Conservation (phyloP, 2,888 invertebrate species). For the Serrognathus titanus region DNA sequence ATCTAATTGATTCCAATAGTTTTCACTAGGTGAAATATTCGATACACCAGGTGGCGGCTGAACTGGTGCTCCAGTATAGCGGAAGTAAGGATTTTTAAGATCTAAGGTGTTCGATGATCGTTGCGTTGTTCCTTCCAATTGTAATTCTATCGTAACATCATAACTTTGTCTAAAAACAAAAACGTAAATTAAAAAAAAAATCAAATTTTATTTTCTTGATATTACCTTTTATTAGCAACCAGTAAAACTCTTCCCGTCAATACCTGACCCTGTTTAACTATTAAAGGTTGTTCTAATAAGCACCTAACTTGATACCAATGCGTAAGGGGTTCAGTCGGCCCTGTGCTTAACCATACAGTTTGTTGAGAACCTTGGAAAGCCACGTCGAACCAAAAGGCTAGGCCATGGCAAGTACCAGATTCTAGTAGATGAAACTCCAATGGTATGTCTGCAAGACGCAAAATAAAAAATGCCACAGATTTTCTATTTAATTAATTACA, state of each 20-base stretch:
- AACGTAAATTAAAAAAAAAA: neutral
- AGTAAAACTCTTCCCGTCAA: conserved; percentile 84
- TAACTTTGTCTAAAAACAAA: conserved; percentile 88
- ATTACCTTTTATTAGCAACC: conserved; percentile 83
- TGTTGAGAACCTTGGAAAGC: conserved; percentile 88
- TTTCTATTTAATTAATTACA: neutral
- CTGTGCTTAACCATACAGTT: conserved; percentile 94
- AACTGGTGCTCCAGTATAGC: conserved; percentile 91
- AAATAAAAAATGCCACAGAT: neutral
- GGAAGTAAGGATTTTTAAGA: conserved; percentile 97
- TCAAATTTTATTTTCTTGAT: neutral
- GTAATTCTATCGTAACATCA: conserved; percentile 94
- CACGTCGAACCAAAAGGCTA: conserved; percentile 99
- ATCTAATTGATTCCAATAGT: conserved; percentile 84
- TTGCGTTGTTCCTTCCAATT: conserved; percentile 82
- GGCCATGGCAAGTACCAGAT: conserved; percentile 92
- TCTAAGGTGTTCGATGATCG: conserved; percentile 90
- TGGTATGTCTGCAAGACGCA: conserved; percentile 68
- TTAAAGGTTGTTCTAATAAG: conserved; percentile 87
- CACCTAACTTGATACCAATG: conserved; percentile 99
- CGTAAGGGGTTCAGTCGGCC: conserved; percentile 95
- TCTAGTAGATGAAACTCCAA: conserved; percentile 88
- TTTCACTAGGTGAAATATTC: conserved; percentile 88
- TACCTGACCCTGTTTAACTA: conserved; percentile 91
- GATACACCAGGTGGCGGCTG: conserved; percentile 90